Evolutionary conservation across 2,888 invertebrate species (phyloP).

Genomic region (Acholoe squamosa): DNA sequence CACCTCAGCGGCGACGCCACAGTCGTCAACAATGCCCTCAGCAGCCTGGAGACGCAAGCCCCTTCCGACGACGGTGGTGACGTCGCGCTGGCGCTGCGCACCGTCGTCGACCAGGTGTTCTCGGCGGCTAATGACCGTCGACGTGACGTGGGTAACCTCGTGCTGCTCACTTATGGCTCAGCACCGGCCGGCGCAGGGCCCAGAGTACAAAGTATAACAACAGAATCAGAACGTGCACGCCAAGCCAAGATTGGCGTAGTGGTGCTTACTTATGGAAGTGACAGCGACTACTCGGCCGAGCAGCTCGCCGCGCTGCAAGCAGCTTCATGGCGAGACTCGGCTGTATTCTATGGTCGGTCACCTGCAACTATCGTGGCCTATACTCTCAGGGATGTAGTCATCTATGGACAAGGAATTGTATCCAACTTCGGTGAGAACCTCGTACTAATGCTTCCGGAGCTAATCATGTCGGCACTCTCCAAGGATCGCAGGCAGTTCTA

Average conservation of each 20-base stretch:
- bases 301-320: not conserved
- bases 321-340: slow-evolving; percentile 2
- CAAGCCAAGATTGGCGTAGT: not conserved
- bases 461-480: slow-evolving; percentile 6
- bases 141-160: slow-evolving; percentile 7
- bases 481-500: not conserved
- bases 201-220: too few species aligned
- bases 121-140: not conserved
- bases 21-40: not conserved
- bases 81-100: not conserved
- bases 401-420: slow-evolving; percentile 37
- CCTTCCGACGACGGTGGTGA: not conserved
- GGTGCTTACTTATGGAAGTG: not conserved
- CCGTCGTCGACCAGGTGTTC: slow-evolving; percentile 22
- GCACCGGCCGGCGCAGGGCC: not conserved
- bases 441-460: slow-evolving; percentile 43
- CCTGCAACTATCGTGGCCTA: slow-evolving; percentile 25
- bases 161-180: slow-evolving; percentile 23
- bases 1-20: not conserved
- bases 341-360: not conserved
- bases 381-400: not conserved
- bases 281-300: not conserved
- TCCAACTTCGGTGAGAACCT: slow-evolving; percentile 56
- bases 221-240: not conserved
- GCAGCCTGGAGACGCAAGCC: not conserved